Conservation (phyloP, 1,140 invertebrate species). For the Heterodera carotae region DNA sequence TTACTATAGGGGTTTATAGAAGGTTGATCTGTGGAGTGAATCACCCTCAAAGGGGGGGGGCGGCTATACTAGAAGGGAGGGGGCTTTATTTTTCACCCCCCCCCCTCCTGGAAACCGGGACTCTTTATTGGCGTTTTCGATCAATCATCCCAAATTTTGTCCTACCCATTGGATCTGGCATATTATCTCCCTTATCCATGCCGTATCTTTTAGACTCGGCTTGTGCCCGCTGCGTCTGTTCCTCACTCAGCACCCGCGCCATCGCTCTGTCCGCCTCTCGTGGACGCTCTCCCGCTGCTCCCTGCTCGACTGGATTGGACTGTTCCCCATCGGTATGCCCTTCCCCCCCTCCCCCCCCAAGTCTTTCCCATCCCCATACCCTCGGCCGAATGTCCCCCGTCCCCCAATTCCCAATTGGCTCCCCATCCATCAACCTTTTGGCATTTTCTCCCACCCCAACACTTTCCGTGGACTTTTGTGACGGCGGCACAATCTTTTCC, state of each 20-base stretch:
- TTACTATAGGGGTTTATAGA: too few species aligned
- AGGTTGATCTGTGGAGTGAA: too few species aligned
- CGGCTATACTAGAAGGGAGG: too few species aligned
- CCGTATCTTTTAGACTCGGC: background rate
- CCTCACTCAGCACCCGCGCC: background rate
- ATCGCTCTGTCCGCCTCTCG: background rate
- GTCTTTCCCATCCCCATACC: background rate
- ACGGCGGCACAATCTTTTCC: too few species aligned
- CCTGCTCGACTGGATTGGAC: constrained; percentile 46
- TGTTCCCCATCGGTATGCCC: constrained; percentile 45
- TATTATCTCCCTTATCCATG: background rate
- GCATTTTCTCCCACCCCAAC: constrained; percentile 8
- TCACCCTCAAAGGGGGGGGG: too few species aligned
- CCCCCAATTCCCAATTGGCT: constrained; percentile 19
- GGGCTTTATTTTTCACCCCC: too few species aligned
- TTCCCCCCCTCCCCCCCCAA: background rate
- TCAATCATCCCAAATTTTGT: too few species aligned
- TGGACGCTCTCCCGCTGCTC: constrained; percentile 2
- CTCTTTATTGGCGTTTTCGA: too few species aligned
- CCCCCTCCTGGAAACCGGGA: too few species aligned
- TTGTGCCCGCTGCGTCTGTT: background rate
- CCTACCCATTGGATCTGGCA: background rate
- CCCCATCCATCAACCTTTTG: constrained; percentile 14
- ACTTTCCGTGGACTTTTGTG: too few species aligned
- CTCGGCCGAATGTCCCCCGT: background rate